Evolutionary conservation across 2,888 invertebrate genomes (phyloP), one percentile per base, ranked within the genome.

Genomic region (Diarsia rubi): DNA sequence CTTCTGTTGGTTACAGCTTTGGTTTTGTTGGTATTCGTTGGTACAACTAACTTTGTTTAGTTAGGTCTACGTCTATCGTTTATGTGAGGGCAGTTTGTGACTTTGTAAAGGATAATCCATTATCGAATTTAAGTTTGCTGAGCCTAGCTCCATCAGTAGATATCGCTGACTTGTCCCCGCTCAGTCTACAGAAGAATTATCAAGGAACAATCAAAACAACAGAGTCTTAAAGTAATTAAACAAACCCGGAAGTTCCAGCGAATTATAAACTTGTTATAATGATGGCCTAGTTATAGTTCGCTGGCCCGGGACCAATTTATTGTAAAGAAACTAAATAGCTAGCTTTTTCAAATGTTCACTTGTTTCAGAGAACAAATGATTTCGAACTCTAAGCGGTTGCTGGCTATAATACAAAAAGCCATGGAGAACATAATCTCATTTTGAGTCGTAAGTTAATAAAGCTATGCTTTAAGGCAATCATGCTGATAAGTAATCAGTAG

Each of bases 391-490:
- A 59, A 64, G 14, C 21, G 19, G 27, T 70, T 62, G n/a, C 37
- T 59, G 24, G 31, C 24, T 2, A n/a, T n/a, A 1, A 54, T 44
- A 24, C 27, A 19, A n/a, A 57, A 57, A 57, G 12, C 19, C 3
- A 57, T 31, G 9, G 19, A 68, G 37, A 47, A 47, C 37, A 27
- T 69, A n/a, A 78, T 67, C 27, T n/a, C 11, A 42, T 67, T 67
- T 77, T 27, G 45, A 54, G 37, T 77, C 11, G 19, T 27, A 54
- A 67, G 37, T 78, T 27, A 78, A 59, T 62, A 62, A 71, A 47
- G 27, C 44, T 11, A 62, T 42, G 27, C 31, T 72, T 49, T 42
- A 47, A 75, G 62, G 37, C 59, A 79, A 64, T 69, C 37, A 57
- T 24, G 31, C 31, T 70, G 44, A 63, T 73, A 62, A 65, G 45